These are phyloP conservation scores for Trigoniulus corallinus DNA, from an alignment of 1,140 invertebrate genomes.

Conservation along the genomic window DNA sequence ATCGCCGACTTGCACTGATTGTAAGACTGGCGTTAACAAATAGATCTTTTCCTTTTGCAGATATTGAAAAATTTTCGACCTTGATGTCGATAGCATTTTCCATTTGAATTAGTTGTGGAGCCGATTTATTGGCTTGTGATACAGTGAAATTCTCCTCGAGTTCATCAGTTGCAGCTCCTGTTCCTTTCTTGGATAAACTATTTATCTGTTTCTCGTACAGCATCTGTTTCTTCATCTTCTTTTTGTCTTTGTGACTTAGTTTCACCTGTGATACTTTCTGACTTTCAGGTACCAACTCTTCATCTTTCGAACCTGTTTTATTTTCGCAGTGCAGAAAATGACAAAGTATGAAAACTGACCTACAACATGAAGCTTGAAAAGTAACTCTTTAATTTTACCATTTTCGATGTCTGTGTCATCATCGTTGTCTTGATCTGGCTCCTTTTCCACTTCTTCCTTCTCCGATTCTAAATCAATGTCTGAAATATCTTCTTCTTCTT, in stretches of 20 bases:
- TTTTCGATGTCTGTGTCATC: constrained; percentile 15
- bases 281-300: constrained; percentile 3
- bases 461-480: no score
- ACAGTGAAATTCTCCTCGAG: constrained; percentile 90
- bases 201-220: constrained; percentile 87
- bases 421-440: constrained; percentile 9
- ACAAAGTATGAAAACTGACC: constrained; percentile 8
- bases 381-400: constrained; percentile 10
- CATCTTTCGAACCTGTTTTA: constrained; percentile 8
- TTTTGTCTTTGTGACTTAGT: constrained; percentile 15
- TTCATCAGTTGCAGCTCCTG: constrained; percentile 72
- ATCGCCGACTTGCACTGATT: constrained; percentile 83
- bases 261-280: constrained; percentile 6
- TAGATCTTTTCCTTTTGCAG: constrained; percentile 91
- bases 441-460: no score
- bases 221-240: constrained; percentile 22
- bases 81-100: constrained; percentile 97
- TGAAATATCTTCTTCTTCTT: constrained; percentile 15
- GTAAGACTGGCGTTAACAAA: constrained; percentile 92
- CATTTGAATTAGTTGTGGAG: constrained; percentile 60
- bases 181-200: constrained; percentile 65
- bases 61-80: constrained; percentile 76
- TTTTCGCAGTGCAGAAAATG: constrained; percentile 2
- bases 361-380: constrained; percentile 12
- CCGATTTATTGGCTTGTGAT: constrained; percentile 77